A percentile compares a stretch with the other conserved stretches of the same genome.
Evolutionary conservation across 64 coral and sea anemone species (phyloP).

Genomic region (Dendronephthya gigantea): DNA sequence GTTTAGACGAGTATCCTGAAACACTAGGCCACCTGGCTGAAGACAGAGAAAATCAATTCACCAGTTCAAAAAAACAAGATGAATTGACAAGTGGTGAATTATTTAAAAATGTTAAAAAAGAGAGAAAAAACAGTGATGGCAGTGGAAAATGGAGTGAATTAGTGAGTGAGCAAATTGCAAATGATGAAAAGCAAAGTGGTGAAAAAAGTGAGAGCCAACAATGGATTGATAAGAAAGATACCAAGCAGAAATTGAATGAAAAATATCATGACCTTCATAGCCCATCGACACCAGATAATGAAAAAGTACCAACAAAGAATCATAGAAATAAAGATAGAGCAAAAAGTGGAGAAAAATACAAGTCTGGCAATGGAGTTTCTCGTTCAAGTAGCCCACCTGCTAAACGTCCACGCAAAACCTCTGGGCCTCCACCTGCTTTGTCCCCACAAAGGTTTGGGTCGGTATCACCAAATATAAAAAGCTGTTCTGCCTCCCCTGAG

Average conservation of each 20-base stretch:
- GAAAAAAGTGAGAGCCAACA: background rate
- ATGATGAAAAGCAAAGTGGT: background rate
- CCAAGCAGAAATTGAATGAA: background rate
- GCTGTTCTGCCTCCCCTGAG: background rate
- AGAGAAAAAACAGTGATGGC: conserved; percentile 11
- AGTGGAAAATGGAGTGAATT: background rate
- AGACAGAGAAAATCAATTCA: background rate
- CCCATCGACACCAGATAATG: background rate
- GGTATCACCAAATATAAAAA: background rate
- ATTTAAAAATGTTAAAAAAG: background rate
- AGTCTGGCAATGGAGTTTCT: background rate
- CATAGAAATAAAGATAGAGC: background rate
- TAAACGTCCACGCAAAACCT: background rate
- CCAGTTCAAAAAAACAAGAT: background rate
- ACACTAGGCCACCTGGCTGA: background rate
- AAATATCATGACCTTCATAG: background rate
- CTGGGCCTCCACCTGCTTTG: background rate
- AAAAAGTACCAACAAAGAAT: background rate
- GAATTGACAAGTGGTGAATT: background rate
- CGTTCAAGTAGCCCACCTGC: background rate
- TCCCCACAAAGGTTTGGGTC: background rate
- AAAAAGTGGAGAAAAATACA: background rate
- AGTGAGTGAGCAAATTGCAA: background rate
- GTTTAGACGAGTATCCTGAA: conserved; percentile 52
- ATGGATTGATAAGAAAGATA: background rate